Conservation (phyloP, 2,113 vertebrate species). For the Noturus placidus region DNA sequence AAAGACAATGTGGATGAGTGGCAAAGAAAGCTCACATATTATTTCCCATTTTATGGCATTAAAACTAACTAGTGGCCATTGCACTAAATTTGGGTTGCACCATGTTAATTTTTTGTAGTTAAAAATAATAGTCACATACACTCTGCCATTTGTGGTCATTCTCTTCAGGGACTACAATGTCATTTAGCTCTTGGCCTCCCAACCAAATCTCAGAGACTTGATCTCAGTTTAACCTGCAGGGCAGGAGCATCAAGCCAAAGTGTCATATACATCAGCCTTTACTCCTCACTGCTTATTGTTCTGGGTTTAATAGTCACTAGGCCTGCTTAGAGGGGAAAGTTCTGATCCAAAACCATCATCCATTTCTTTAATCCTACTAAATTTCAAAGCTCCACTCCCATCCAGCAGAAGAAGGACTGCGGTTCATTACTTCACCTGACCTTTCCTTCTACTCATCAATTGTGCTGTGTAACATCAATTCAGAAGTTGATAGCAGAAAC, state of each 20-base stretch:
- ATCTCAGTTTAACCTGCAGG: slow-evolving; percentile 59
- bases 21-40: not conserved
- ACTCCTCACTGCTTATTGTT: slow-evolving; percentile 60
- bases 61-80: not conserved
- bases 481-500: not conserved
- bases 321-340: not conserved
- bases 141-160: not conserved
- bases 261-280: slow-evolving; percentile 60
- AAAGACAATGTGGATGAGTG: not conserved
- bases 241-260: slow-evolving; percentile 61
- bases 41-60: not conserved
- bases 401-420: not conserved
- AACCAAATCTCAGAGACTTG: slow-evolving; percentile 36
- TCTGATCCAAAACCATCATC: not conserved
- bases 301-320: slow-evolving; percentile 55
- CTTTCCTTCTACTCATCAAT: not conserved
- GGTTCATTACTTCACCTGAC: not conserved
- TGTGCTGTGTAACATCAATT: not conserved
- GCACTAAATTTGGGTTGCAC: not conserved
- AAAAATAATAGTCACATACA: not conserved
- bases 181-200: not conserved
- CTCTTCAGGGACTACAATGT: not conserved
- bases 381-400: not conserved
- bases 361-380: not conserved
- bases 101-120: not conserved